Evolutionary conservation across 2,888 invertebrate genomes (phyloP), one percentile per base, ranked within the genome.

Genomic region (Heliconius sara): DNA sequence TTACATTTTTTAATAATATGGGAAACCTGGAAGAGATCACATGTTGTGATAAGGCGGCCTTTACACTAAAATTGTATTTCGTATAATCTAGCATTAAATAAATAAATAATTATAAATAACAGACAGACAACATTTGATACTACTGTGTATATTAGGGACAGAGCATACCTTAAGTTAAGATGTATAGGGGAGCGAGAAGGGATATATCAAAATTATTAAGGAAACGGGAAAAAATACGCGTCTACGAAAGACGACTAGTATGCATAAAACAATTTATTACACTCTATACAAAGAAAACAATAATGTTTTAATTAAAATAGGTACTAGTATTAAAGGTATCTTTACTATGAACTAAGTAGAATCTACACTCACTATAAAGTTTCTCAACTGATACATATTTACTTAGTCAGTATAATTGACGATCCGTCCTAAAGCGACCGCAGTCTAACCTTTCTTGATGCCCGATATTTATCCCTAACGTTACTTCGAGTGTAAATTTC

Each of bases 321-420:
- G n/a, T n/a, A n/a, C n/a, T n/a, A 13, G 27, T 13, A 65, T 65
- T 65, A 65, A 27, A 65, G 13, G 12, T 12, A 25, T 5, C 63
- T 27, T 65, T 25, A 25, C 6, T 25, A 65, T 25, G 25, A 65
- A n/a, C 9, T 67, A 67, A 34, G 12, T 16, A n/a, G 34, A 25
- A 43, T 70, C 0, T 67, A 60, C 19, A 66, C 57, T 34, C 39
- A 34, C 25, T 78, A 27, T 73, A 57, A 66, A 73, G 52, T 73
- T 52, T 66, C 16, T 68, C 60, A 67, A 74, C 60, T 75, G 68
- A 79, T 75, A 68, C 60, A 43, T 79, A 70, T 79, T 79, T 75
- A 79, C 68, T 79, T 75, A 27, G 67, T 73, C 68, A 60, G 60
- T 67, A 52, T 78, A 79, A 79, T 79, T 70, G 74, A 79, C 67